Percentiles rank a stretch among this genome's conserved stretches.
phyloP scores from a whole-genome alignment of 2,113 vertebrate genomes.

The Cochlearius cochlearius region DNA sequence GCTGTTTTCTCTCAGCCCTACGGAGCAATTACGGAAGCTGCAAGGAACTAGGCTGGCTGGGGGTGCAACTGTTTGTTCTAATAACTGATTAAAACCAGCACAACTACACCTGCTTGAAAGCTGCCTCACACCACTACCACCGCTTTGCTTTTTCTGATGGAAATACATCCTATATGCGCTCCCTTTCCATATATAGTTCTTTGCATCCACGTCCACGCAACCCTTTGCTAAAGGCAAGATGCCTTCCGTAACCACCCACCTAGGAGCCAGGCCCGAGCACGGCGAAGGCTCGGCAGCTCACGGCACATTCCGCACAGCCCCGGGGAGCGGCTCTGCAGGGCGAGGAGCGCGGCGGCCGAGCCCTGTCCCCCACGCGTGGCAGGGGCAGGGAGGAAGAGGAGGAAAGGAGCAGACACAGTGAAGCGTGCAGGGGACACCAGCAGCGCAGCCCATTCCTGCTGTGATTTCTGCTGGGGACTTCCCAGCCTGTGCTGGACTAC shows the following conservation, averaged over 20 bases:
- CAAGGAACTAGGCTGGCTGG: neutral
- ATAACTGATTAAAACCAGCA: neutral
- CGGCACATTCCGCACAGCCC: neutral
- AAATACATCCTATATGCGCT: neutral
- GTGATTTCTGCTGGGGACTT: neutral
- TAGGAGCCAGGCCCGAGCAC: neutral
- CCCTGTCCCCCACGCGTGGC: accelerated
- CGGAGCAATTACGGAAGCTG: neutral
- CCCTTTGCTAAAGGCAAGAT: neutral
- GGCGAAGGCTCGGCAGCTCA: neutral
- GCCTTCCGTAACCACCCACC: neutral
- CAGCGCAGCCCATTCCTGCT: neutral
- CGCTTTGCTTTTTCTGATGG: neutral
- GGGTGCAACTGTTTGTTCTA: neutral
- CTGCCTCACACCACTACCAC: neutral
- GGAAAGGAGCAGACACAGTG: neutral
- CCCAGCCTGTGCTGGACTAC: neutral
- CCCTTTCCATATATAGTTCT: neutral
- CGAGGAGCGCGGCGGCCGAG: accelerated
- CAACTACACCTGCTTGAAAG: neutral
- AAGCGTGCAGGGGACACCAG: neutral
- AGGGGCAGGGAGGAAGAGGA: neutral
- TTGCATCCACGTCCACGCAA: neutral
- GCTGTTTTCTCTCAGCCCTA: neutral
- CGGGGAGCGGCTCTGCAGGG: neutral